Percentiles rank a stretch among this genome's conserved stretches.
Conservation (phyloP, 2,888 invertebrate species). For the Drosophila neutralis region DNA sequence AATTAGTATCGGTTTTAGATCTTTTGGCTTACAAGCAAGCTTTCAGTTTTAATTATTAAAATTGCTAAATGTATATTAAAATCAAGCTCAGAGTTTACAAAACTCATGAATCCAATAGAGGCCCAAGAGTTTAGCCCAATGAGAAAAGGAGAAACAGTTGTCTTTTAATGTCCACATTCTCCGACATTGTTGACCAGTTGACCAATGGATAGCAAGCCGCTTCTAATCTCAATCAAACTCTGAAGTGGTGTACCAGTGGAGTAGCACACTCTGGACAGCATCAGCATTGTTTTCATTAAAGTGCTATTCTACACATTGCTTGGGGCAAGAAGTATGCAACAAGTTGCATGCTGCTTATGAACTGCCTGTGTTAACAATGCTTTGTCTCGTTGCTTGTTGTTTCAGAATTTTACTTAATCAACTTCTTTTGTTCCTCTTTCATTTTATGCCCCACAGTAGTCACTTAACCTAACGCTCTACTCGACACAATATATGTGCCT, state of each 20-base stretch:
- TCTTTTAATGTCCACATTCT: neutral
- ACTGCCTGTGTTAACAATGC: constrained; percentile 3
- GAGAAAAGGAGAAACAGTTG: neutral
- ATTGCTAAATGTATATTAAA: neutral
- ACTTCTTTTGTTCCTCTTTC: neutral
- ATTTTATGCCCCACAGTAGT: neutral
- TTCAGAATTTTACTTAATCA: neutral
- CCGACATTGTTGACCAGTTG: constrained; percentile 20
- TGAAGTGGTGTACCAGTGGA: constrained; percentile 3
- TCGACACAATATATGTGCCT: neutral
- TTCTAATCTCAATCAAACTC: neutral
- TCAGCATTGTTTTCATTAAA: constrained; percentile 8
- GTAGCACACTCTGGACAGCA: constrained; percentile 1
- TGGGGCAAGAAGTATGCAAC: constrained; percentile 51
- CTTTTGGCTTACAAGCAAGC: neutral
- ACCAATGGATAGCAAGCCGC: neutral
- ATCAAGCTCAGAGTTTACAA: neutral
- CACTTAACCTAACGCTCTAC: neutral
- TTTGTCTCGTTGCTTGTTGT: neutral
- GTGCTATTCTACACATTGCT: constrained; percentile 24
- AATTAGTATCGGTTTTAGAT: neutral
- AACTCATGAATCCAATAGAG: constrained; percentile 9
- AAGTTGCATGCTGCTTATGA: constrained; percentile 53
- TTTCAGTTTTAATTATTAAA: neutral
- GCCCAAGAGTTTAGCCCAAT: neutral